These are phyloP conservation scores for cat (Felis catus) DNA, from an alignment of 2,113 vertebrate species.

Conservation along the genomic window F.catus_Fca126_mat1.0 CM031419.1:129422501-129423000, in stretches of 20 bases:
- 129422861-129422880: not conserved
- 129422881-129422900: not conserved
- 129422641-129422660: not conserved
- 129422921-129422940: not conserved
- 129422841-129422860: not conserved
- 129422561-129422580: slow-evolving; percentile 6
- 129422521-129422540: slow-evolving; percentile 23
- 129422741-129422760: not conserved
- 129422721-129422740: not conserved
- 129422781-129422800: not conserved
- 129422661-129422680: not conserved
- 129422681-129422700: not conserved
- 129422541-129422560: not conserved
- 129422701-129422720: not conserved
- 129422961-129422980: slow-evolving; percentile 44
- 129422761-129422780: not conserved
- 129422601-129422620: not conserved
- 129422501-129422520: not conserved
- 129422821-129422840: not conserved
- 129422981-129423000: slow-evolving; percentile 38
- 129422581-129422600: not conserved
- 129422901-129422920: not conserved
- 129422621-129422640: not conserved
- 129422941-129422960: not conserved
- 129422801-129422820: not conserved